phyloP scores from a whole-genome alignment of 2,113 vertebrate species.

The Sebastes schlegelii region DNA sequence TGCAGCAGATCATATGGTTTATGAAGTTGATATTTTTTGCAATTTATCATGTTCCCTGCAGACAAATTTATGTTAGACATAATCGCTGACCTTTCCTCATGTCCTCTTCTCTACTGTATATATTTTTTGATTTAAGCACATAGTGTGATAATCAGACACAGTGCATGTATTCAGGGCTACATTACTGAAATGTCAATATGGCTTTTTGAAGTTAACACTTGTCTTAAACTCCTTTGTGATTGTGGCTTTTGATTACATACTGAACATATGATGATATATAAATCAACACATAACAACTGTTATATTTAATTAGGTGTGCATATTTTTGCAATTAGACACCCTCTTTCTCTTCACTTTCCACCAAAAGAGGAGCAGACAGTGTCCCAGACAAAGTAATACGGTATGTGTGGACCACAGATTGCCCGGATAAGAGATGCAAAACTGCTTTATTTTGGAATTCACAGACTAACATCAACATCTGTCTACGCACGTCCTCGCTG shows the following conservation, averaged over 20 bases:
- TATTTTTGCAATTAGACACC: neutral
- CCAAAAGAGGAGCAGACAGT: neutral
- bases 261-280: neutral
- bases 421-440: slow-evolving; percentile 7
- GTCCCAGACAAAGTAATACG: slow-evolving; percentile 1
- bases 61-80: slow-evolving; percentile 2
- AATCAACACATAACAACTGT: neutral
- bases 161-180: neutral
- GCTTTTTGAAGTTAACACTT: neutral
- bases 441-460: slow-evolving; percentile 20
- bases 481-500: neutral
- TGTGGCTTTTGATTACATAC: neutral
- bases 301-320: neutral
- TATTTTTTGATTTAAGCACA: neutral
- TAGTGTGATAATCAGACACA: slow-evolving; percentile 5
- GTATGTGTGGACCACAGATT: neutral
- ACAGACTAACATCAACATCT: slow-evolving; percentile 10
- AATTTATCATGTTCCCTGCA: slow-evolving; percentile 4
- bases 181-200: neutral
- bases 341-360: neutral
- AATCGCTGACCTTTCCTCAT: neutral
- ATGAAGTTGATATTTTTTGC: neutral
- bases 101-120: neutral
- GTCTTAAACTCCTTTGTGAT: neutral
- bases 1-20: neutral